Evolutionary conservation across 2,797 vertebrate species (phyloP).

Genomic region (Anas acuta): DNA sequence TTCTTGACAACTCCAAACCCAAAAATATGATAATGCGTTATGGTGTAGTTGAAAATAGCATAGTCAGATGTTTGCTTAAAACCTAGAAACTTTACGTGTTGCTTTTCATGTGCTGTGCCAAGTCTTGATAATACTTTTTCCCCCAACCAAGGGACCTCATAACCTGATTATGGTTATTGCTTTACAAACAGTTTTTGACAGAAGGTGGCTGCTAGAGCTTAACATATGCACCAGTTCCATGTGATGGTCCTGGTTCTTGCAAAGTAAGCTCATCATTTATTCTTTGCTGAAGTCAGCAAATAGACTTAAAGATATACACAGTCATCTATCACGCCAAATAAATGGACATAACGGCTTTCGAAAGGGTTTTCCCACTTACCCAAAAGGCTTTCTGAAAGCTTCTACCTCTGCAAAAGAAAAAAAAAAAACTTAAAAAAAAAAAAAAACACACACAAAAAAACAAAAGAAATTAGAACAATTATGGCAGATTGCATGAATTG

Average conservation of each 20-base stretch:
- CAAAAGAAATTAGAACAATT: constrained; percentile 90
- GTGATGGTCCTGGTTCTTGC: constrained; percentile 87
- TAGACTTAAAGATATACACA: constrained; percentile 91
- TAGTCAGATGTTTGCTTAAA: constrained; percentile 90
- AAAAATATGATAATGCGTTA: constrained; percentile 84
- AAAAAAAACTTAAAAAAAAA: constrained; percentile 26
- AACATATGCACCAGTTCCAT: constrained; percentile 85
- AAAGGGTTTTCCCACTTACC: constrained; percentile 96
- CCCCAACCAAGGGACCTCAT: constrained; percentile 91
- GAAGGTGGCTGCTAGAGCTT: constrained; percentile 90
- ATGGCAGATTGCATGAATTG: constrained; percentile 95
- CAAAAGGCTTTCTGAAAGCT: constrained; percentile 99
- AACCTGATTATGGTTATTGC: constrained; percentile 90
- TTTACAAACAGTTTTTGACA: constrained; percentile 90
- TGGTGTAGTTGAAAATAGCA: constrained; percentile 86
- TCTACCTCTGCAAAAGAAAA: constrained; percentile 93
- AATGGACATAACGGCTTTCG: constrained; percentile 92
- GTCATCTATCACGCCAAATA: constrained; percentile 99
- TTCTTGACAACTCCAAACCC: constrained; percentile 85
- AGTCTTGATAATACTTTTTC: constrained; percentile 88
- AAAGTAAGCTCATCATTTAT: constrained; percentile 92
- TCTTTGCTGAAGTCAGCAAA: constrained; percentile 94
- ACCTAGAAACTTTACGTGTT: constrained; percentile 90
- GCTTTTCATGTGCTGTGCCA: constrained; percentile 92
- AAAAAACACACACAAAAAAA: constrained; percentile 59